Conservation (phyloP, 1,140 invertebrate genomes). For the Zaprionus lachaisei region DNA sequence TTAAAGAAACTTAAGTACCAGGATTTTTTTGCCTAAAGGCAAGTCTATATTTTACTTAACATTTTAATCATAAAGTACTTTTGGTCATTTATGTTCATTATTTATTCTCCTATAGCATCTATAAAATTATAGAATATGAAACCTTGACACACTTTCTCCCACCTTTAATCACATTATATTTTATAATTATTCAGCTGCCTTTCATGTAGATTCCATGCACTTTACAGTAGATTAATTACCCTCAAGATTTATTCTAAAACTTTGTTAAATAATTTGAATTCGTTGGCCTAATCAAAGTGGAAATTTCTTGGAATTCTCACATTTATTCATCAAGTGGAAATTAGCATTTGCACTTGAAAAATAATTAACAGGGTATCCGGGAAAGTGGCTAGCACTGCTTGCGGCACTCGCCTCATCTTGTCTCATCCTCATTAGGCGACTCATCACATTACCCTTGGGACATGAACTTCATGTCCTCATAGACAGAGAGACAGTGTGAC, state of each 20-base stretch:
- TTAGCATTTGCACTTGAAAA: constrained; percentile 14
- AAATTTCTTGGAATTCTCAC: neutral
- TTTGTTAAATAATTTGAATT: constrained; percentile 26
- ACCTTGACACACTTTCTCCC: neutral
- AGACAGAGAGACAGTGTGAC: constrained; percentile 1
- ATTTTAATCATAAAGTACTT: no score
- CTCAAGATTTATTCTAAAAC: constrained; percentile 8
- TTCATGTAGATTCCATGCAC: neutral
- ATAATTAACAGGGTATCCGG: constrained; percentile 12
- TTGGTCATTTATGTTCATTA: no score
- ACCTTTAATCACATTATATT: neutral
- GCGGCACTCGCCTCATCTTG: neutral
- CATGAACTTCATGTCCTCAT: constrained; percentile 26
- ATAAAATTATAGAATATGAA: neutral
- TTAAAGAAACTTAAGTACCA: no score
- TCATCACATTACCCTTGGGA: constrained; percentile 59
- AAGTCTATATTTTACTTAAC: no score
- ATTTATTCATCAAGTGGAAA: constrained; percentile 6
- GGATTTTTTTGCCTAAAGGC: no score
- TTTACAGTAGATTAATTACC: neutral
- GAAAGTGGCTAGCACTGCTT: constrained; percentile 3
- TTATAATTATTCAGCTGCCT: neutral
- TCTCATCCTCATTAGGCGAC: constrained; percentile 54
- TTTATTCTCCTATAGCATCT: neutral
- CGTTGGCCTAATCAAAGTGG: constrained; percentile 12